phyloP scores from a whole-genome alignment of 2,888 invertebrate species.

The Peribatodes rhomboidaria region DNA sequence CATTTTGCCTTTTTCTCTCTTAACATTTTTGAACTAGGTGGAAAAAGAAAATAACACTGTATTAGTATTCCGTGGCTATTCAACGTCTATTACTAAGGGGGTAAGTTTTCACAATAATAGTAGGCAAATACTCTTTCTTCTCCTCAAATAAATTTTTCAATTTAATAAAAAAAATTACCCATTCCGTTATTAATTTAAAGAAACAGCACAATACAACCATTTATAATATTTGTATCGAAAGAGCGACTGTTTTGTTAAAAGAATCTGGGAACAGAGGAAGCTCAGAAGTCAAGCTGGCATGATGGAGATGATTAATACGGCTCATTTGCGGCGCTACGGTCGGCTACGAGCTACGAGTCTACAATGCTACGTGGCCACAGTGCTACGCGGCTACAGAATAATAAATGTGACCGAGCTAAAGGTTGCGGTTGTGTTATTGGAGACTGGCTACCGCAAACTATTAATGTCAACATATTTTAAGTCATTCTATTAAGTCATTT shows the following conservation, averaged over 20 bases:
- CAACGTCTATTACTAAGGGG: too few relatives aligned
- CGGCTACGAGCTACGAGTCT: conserved; percentile 59
- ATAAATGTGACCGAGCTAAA: conserved; percentile 35
- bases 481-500: too few relatives aligned
- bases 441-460: not conserved
- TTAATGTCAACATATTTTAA: too few relatives aligned
- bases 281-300: conserved; percentile 80
- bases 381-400: conserved; percentile 27
- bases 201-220: conserved; percentile 1
- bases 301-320: conserved; percentile 84
- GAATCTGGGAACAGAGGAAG: conserved; percentile 78
- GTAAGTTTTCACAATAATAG: too few relatives aligned
- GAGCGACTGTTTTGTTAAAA: conserved; percentile 66
- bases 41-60: too few relatives aligned
- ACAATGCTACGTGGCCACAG: conserved; percentile 38
- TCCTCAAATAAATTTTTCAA: too few relatives aligned
- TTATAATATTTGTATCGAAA: conserved; percentile 38
- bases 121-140: too few relatives aligned
- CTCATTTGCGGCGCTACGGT: conserved; percentile 80
- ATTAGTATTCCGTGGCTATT: too few relatives aligned
- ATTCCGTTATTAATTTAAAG: not conserved
- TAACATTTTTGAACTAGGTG: too few relatives aligned
- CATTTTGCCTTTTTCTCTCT: too few relatives aligned
- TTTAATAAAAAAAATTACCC: too few relatives aligned
- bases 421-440: conserved; percentile 19